Base-by-base conservation (phyloP, 2,888 invertebrate genomes). In the Lutraria lutraria region DNA sequence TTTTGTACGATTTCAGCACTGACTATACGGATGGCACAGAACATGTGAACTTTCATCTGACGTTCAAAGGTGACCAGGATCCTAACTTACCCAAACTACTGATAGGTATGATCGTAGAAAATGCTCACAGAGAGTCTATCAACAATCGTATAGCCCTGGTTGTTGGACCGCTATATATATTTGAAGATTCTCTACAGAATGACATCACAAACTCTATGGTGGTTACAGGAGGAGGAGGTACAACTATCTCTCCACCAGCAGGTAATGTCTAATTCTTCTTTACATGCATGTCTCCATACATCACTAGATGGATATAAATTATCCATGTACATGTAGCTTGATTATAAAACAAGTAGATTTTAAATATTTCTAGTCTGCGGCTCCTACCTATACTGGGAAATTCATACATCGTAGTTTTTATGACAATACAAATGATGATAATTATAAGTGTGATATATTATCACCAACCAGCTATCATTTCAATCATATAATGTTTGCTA, bases 21-120 rank as follows among this genome's bases (percentile, higher is more conserved):
- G 87, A 89, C 53, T 29, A 53, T 19, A 60, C 60, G 15, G 89
- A 89, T 43, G 87, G 86, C 6, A 89, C 88, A 6, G 52, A 91
- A 81, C 92, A 93, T 79, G 90, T 94, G 6, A 93, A 93, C 43
- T 94, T 94, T 83, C 89, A 91, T 53, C 90, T 94, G 16, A 88
- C 88, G n/a, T 94, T 94, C 89, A 88, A 91, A 63, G 93, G 93
- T 10, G 93, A 94, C 85, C 92, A 94, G 63, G 92, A 92, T 63
- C 76, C 90, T 21, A 80, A 86, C 0, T 85, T 93, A 19, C 90
- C 92, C 10, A 88, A 91, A n/a, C 83, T 91, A 12, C 91, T 94
- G 15, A 90, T 93, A 29, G 93, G 91, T 25, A 92, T 94, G 31
- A 86, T 94, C 34, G 91, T 94, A 56, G 94, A 94, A 83, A 94